A percentile compares a stretch with the other conserved stretches of the same genome.
phyloP scores from a whole-genome alignment of 2,888 invertebrate genomes.

The Celastrina argiolus region DNA sequence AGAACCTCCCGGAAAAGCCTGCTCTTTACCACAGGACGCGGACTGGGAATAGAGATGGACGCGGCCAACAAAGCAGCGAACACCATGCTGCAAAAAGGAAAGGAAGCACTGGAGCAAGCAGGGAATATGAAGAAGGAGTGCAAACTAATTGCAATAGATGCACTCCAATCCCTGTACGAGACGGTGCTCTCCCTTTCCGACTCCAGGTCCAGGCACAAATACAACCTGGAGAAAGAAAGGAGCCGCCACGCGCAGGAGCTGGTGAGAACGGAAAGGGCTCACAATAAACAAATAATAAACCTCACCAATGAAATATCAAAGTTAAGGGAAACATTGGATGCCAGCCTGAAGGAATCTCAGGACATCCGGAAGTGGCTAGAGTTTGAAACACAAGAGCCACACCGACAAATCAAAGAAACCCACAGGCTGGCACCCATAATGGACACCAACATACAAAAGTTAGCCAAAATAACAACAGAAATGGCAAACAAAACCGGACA shows the following conservation, averaged over 20 bases:
- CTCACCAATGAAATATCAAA: background rate
- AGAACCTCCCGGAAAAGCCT: background rate
- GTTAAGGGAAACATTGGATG: background rate
- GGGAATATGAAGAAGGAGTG: slow-evolving; percentile 34
- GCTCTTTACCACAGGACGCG: slow-evolving; percentile 11
- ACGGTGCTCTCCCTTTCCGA: too few relatives aligned
- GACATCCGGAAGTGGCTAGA: background rate
- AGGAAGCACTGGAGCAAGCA: slow-evolving; percentile 31
- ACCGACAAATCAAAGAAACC: background rate
- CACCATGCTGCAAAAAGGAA: slow-evolving; percentile 27
- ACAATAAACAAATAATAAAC: background rate
- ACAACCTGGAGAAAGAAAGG: slow-evolving; percentile 27
- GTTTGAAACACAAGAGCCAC: background rate
- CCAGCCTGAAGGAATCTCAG: background rate
- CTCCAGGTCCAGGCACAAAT: slow-evolving; percentile 28
- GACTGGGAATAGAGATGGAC: slow-evolving; percentile 30
- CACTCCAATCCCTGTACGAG: slow-evolving; percentile 31
- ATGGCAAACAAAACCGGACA: background rate
- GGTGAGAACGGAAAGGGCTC: background rate
- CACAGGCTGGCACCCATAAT: background rate
- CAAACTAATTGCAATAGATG: slow-evolving; percentile 27
- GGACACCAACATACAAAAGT: background rate
- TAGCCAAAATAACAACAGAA: background rate
- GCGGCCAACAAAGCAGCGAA: slow-evolving; percentile 31
- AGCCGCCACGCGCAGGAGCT: slow-evolving; percentile 19